Percentiles rank a stretch among this genome's conserved stretches.
These are phyloP conservation scores for Vanacampus margaritifer DNA, from an alignment of 2,113 vertebrate species.

Conservation along the genomic window DNA sequence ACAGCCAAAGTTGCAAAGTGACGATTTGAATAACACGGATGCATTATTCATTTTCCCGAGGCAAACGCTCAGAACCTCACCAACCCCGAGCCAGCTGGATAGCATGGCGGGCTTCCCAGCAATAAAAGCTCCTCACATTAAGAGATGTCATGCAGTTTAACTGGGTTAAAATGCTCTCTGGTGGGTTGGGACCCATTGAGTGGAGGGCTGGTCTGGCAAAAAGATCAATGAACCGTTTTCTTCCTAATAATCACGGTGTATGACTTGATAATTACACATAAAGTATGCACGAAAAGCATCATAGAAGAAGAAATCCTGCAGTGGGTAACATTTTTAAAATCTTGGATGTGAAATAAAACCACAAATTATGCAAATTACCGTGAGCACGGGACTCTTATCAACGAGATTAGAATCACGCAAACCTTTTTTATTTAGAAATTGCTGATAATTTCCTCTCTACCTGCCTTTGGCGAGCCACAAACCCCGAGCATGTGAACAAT, in stretches of 20 bases:
- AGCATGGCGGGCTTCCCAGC: constrained; percentile 57
- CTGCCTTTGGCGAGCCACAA: constrained; percentile 56
- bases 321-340: constrained; percentile 13
- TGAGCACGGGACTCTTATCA: constrained; percentile 20
- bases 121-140: constrained; percentile 59
- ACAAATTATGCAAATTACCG: constrained; percentile 26
- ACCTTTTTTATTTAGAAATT: constrained; percentile 64
- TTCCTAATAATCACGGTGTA: constrained; percentile 12
- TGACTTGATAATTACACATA: not conserved
- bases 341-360: constrained; percentile 25
- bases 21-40: constrained; percentile 51
- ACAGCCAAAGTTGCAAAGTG: constrained; percentile 39
- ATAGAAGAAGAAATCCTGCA: not conserved
- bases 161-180: constrained; percentile 63
- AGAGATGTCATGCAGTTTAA: constrained; percentile 63
- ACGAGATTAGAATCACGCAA: constrained; percentile 52
- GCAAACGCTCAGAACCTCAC: constrained; percentile 60
- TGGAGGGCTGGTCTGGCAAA: constrained; percentile 26
- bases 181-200: constrained; percentile 37
- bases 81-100: constrained; percentile 56
- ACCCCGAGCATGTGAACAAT: constrained; percentile 61
- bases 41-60: constrained; percentile 63
- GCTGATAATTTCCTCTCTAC: constrained; percentile 59
- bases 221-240: constrained; percentile 26
- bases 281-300: not conserved